These are phyloP conservation scores for Ariopsis seemanni DNA, from an alignment of 2,113 vertebrate species.

Conservation along the genomic window DNA sequence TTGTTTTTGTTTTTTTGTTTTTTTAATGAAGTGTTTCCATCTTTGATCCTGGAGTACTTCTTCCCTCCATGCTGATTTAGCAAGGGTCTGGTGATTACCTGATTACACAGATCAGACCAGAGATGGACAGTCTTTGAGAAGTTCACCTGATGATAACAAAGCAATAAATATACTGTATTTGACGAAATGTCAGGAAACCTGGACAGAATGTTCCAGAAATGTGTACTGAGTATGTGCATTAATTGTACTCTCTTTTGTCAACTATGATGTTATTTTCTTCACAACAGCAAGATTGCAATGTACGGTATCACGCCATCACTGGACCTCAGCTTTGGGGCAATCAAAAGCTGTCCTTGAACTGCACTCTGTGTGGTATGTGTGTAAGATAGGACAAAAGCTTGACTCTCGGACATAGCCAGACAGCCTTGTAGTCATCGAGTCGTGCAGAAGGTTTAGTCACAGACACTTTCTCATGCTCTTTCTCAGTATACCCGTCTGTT, in stretches of 20 bases:
- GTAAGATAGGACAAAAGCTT: constrained; percentile 1
- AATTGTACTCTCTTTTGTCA: neutral
- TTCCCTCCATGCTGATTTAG: neutral
- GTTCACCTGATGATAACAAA: neutral
- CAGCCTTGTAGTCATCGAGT: neutral
- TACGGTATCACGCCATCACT: neutral
- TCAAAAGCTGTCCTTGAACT: neutral
- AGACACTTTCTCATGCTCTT: constrained; percentile 19
- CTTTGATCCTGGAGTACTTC: neutral
- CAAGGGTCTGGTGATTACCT: neutral
- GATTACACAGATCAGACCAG: neutral
- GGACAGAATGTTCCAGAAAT: neutral
- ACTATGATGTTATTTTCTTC: neutral
- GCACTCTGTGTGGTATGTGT: neutral
- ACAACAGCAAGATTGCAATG: neutral
- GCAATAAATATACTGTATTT: neutral
- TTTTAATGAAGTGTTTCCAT: neutral
- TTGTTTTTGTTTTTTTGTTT: neutral
- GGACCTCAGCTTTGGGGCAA: neutral
- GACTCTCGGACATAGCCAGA: neutral
- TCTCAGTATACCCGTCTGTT: constrained; percentile 9
- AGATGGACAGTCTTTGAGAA: neutral
- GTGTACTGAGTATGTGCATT: neutral
- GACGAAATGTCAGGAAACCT: neutral
- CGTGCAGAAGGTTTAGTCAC: neutral